Evolutionary conservation across 2,888 invertebrate genomes (phyloP), one percentile per base, ranked within the genome.

Genomic region (Carabus problematicus): DNA sequence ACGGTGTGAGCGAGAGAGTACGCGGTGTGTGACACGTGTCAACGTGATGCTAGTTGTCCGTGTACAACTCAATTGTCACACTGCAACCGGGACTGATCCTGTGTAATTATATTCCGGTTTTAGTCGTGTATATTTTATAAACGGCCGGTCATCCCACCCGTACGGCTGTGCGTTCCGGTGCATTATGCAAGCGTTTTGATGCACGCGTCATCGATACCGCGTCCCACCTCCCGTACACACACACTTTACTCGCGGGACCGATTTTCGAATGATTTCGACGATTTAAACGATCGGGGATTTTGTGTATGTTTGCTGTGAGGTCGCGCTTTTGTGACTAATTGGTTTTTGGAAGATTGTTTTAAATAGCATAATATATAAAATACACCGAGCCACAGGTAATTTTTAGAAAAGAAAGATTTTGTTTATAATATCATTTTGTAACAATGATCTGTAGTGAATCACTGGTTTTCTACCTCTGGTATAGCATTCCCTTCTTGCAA

Each of bases 91-190:
- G 52, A 52, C n/a, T 52, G 52, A 52, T 52, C 14, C 52, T 52
- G 52, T 16, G 52, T 52, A 52, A 52, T 52, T 52, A 52, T 52
- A 52, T 52, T 52, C 52, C 52, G 52, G 52, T 52, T 52, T 52
- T 52, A 52, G 14, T 16, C 52, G 52, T 52, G 52, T 52, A 52
- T 52, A 52, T 52, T 52, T 52, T 52, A 52, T 52, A 52, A 14
- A 52, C 19, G 52, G 52, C 52, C 52, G 52, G 19, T 18, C 52
- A 47, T 16, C 12, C 47, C 12, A 16, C 52, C 18, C 52, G 52
- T 29, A 29, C 29, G 29, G 3, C 6, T 29, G 52, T 52, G 52
- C 12, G 52, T 52, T 52, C 52, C 52, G 52, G 52, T 52, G 52
- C 52, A 52, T 52, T 52, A 52, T 52, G 52, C 19, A 52, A 52